phyloP scores from a whole-genome alignment of 1,140 invertebrate species.

The Daktulosphaira vitifoliae region DNA sequence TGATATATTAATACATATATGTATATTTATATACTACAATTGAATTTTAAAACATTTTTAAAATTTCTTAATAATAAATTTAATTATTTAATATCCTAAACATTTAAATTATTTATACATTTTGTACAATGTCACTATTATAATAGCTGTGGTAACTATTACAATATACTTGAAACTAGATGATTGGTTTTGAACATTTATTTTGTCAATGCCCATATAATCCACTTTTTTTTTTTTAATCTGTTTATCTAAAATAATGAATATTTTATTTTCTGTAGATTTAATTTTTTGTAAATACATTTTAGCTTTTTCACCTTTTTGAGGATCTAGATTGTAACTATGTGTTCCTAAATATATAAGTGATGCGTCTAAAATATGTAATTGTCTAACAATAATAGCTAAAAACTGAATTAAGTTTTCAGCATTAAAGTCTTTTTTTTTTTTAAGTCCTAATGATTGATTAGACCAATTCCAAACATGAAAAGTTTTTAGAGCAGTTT shows the following conservation, averaged over 20 bases:
- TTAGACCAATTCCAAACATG: not conserved
- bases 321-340: not conserved
- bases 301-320: not conserved
- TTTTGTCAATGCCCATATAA: not conserved
- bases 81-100: too few species aligned
- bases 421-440: not conserved
- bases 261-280: not conserved
- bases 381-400: not conserved
- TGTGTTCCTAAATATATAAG: not conserved
- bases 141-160: not conserved
- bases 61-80: too few species aligned
- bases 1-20: too few species aligned
- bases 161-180: not conserved
- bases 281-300: not conserved
- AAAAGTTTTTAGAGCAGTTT: slow-evolving; percentile 1
- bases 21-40: too few species aligned
- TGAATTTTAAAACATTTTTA: too few species aligned
- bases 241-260: slow-evolving; percentile 2
- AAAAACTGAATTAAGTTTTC: not conserved
- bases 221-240: not conserved
- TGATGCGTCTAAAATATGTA: slow-evolving; percentile 7
- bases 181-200: not conserved
- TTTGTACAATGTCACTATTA: not conserved
- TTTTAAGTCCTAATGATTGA: not conserved
- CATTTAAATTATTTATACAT: not conserved